Evolutionary conservation across 2,888 invertebrate genomes (phyloP).

Genomic region (Andricus quercusramuli): DNA sequence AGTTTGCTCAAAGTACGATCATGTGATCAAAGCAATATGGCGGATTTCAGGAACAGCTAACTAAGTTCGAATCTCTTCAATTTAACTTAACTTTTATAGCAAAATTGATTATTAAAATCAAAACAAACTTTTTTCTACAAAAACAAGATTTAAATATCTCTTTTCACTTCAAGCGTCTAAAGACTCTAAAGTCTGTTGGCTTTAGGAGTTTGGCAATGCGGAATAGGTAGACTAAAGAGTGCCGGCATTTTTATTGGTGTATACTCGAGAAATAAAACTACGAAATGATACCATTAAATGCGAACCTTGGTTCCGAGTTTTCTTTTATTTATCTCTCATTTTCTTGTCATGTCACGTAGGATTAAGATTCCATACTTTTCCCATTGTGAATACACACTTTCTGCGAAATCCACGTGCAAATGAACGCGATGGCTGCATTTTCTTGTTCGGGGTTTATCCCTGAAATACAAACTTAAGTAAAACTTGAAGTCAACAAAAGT

Average conservation of each 20-base stretch:
- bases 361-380: constrained; percentile 31
- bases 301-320: constrained; percentile 37
- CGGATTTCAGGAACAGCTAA: too few species aligned
- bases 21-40: too few species aligned
- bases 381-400: constrained; percentile 22
- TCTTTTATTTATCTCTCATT: constrained; percentile 41
- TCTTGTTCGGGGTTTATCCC: neutral
- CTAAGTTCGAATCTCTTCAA: neutral
- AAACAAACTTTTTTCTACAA: constrained; percentile 11
- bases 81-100: neutral
- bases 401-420: constrained; percentile 15
- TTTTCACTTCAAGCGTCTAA: constrained; percentile 15
- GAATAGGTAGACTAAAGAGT: constrained; percentile 38
- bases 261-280: constrained; percentile 56
- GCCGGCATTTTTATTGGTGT: constrained; percentile 53
- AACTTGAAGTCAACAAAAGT: neutral
- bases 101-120: neutral
- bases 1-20: neutral
- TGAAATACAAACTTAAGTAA: neutral
- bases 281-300: constrained; percentile 41
- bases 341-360: constrained; percentile 38
- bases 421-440: constrained; percentile 4
- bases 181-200: neutral
- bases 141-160: neutral
- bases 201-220: constrained; percentile 25